Percentiles rank a stretch among this genome's conserved stretches.
phyloP scores from a whole-genome alignment of 2,797 vertebrate genomes.

The Centropyge bicolor region DNA sequence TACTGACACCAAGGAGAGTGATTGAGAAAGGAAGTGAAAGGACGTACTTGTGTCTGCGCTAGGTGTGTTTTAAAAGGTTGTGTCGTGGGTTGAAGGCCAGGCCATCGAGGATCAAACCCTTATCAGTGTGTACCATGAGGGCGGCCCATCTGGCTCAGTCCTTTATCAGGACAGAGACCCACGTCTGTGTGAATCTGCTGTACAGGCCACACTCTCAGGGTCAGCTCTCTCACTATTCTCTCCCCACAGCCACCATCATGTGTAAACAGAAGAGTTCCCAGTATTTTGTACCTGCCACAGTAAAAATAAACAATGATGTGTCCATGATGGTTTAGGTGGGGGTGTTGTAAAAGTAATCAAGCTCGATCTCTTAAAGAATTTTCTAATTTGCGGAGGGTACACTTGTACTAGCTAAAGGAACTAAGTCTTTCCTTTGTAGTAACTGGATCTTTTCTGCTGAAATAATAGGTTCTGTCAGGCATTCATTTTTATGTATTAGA shows the following conservation, averaged over 20 bases:
- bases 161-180: constrained; percentile 62
- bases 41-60: constrained; percentile 4
- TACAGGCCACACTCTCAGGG: constrained; percentile 50
- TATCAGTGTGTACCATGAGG: constrained; percentile 70
- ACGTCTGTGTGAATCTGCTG: constrained; percentile 61
- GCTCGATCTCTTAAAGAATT: background rate
- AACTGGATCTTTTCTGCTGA: background rate
- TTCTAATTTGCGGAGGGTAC: background rate
- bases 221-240: constrained; percentile 35
- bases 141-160: constrained; percentile 49
- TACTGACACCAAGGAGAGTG: constrained; percentile 52
- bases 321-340: background rate
- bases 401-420: constrained; percentile 1
- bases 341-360: constrained; percentile 17
- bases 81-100: constrained; percentile 64
- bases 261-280: constrained; percentile 63
- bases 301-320: constrained; percentile 45
- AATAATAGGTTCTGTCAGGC: background rate
- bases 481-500: background rate
- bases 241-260: constrained; percentile 36
- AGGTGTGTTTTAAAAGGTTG: constrained; percentile 32
- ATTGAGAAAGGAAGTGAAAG: constrained; percentile 47
- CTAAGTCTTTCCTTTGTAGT: background rate
- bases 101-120: constrained; percentile 45
- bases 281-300: constrained; percentile 41